Conservation (phyloP, 2,797 vertebrate species). For the Pseudochirops corinnae region DNA sequence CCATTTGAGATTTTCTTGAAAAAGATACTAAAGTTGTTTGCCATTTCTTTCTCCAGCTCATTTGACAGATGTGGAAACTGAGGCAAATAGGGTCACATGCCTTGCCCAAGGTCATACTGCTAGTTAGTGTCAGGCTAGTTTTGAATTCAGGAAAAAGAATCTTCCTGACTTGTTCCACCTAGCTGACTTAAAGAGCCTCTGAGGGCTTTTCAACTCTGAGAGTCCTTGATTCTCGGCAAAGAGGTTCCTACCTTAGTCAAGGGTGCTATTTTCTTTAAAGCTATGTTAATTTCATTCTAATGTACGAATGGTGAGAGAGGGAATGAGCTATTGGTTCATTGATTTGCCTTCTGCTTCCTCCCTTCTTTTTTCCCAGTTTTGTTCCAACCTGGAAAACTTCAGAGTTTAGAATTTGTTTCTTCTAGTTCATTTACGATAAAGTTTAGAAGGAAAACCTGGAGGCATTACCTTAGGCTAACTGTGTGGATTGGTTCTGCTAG, state of each 20-base stretch:
- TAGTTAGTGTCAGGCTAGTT: not conserved
- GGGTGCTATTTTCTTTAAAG: slow-evolving; percentile 45
- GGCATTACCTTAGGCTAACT: slow-evolving; percentile 48
- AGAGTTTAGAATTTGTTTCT: slow-evolving; percentile 50
- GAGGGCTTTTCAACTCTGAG: slow-evolving; percentile 26
- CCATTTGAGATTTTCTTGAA: not conserved
- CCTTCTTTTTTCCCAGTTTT: slow-evolving; percentile 14
- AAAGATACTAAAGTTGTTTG: not conserved
- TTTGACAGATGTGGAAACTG: not conserved
- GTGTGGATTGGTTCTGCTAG: slow-evolving; percentile 36
- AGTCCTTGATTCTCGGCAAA: slow-evolving; percentile 57
- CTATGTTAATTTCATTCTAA: slow-evolving; percentile 46
- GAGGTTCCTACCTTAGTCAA: slow-evolving; percentile 37
- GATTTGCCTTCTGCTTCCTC: slow-evolving; percentile 19
- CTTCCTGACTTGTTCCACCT: not conserved
- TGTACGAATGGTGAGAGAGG: not conserved
- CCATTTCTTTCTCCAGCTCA: not conserved
- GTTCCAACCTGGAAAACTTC: slow-evolving; percentile 33
- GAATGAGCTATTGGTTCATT: slow-evolving; percentile 1
- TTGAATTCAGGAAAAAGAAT: too few relatives aligned
- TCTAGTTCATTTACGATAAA: slow-evolving; percentile 43
- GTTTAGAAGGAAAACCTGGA: slow-evolving; percentile 42
- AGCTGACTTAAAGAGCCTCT: not conserved
- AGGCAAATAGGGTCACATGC: not conserved
- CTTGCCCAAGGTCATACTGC: not conserved